Evolutionary conservation across 2,888 invertebrate species (phyloP).

Genomic region (Hyles lineata): DNA sequence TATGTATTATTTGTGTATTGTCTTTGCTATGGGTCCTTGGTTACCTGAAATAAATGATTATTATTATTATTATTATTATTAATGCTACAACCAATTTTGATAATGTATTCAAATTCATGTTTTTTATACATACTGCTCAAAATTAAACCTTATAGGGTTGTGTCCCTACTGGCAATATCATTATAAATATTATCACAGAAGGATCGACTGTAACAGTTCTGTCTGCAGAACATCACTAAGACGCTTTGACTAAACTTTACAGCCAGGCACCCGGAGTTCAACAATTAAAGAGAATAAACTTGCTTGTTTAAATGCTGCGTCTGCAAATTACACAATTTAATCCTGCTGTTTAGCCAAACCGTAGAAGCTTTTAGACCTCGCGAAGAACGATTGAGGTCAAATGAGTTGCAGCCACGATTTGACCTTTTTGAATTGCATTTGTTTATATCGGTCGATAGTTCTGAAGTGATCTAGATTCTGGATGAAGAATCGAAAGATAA

Average conservation of each 20-base stretch:
- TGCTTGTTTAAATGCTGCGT: slow-evolving; percentile 31
- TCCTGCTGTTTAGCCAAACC: slow-evolving; percentile 34
- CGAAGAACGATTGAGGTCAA: slow-evolving; percentile 10
- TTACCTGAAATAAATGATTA: too few relatives aligned
- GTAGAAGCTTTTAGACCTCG: slow-evolving; percentile 5
- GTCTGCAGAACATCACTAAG: slow-evolving; percentile 11
- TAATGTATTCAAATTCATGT: too few relatives aligned
- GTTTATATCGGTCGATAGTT: too few relatives aligned
- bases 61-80: too few relatives aligned
- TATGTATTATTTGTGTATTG: too few relatives aligned
- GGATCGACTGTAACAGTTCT: background rate
- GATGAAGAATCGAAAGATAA: too few relatives aligned
- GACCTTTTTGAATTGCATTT: background rate
- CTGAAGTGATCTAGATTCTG: too few relatives aligned
- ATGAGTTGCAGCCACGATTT: background rate
- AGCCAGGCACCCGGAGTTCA: slow-evolving; percentile 24
- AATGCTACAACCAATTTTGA: too few relatives aligned
- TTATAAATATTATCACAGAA: background rate
- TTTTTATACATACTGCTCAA: too few relatives aligned
- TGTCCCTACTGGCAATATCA: too few relatives aligned
- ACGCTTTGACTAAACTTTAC: slow-evolving; percentile 25
- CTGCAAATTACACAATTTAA: slow-evolving; percentile 44
- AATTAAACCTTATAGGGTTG: too few relatives aligned
- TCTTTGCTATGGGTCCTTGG: too few relatives aligned
- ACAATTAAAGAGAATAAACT: slow-evolving; percentile 30